Evolutionary conservation across 2,797 vertebrate genomes (phyloP).

Genomic region (Pseudochirops cupreus): DNA sequence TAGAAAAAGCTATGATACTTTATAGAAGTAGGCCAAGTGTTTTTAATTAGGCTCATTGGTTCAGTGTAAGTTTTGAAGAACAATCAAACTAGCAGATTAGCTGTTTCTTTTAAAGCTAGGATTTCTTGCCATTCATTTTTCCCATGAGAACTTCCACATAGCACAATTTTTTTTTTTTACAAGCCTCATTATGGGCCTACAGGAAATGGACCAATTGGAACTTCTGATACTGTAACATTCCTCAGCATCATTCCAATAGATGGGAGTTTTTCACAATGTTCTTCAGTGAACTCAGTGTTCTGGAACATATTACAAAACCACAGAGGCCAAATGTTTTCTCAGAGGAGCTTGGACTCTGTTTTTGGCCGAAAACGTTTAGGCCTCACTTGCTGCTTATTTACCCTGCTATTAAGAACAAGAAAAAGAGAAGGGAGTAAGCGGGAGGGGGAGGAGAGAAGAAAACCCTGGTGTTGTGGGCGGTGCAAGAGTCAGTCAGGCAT

Average conservation of each 20-base stretch:
- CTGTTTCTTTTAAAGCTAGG: constrained; percentile 89
- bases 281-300: constrained; percentile 88
- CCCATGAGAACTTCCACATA: constrained; percentile 90
- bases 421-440: constrained; percentile 76
- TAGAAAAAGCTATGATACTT: constrained; percentile 88
- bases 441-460: constrained; percentile 72
- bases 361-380: constrained; percentile 88
- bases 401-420: constrained; percentile 85
- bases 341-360: constrained; percentile 88
- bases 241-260: constrained; percentile 84
- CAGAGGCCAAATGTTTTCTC: constrained; percentile 91
- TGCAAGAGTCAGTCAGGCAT: constrained; percentile 82
- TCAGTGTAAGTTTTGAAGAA: constrained; percentile 90
- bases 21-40: constrained; percentile 89
- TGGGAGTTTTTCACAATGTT: constrained; percentile 88
- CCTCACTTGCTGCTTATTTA: constrained; percentile 88
- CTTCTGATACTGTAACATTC: constrained; percentile 88
- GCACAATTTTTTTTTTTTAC: constrained; percentile 79
- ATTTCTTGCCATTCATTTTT: constrained; percentile 90
- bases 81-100: constrained; percentile 90
- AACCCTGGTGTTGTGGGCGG: constrained; percentile 80
- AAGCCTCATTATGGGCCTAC: constrained; percentile 84
- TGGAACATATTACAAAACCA: constrained; percentile 91
- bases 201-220: constrained; percentile 89
- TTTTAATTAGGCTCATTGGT: constrained; percentile 92